Base-by-base conservation (phyloP, 1,140 invertebrate species). In the Pinna nobilis region DNA sequence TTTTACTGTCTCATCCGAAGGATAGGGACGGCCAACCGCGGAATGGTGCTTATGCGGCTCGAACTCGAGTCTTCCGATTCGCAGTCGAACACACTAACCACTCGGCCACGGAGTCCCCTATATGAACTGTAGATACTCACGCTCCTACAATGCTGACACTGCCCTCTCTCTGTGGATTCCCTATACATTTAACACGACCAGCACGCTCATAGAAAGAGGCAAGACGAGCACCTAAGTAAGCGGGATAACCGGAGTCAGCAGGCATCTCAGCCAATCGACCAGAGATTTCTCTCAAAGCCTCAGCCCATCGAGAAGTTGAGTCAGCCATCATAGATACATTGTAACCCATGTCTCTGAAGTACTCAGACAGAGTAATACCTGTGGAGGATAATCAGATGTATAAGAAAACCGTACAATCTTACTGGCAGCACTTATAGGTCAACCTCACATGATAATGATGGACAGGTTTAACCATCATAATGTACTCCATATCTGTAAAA, bases 251-350 rank as follows among this genome's bases (percentile, higher is more conserved):
- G 72, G 97, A 91, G 87, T 92, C 97, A 78, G 98, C 98, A 90
- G 98, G 98, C 98, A 99, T 99, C 92, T 99, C 98, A 90, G 98
- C 98, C 83, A 99, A 92, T 92, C 98, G 97, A 91, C 98, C 98
- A 2, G 98, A 99, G 91, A 99, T 99, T 94, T 99, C 98, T 93
- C 98, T 93, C 87, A 99, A 92, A 84, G 98, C 98, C 90, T 99
- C 98, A 63, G 98, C 98, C 98, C 98, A 99, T 92, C 98, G 96
- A 25, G 98, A 99, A 15, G 98, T 99, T n/a, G 98, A 99, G 90
- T 99, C 98, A 83, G 98, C 98, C 98, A 99, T 99, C 98, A 99
- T 99, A 67, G 98, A 98, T 32, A 99, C 98, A 88, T 99, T 98
- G 92, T 99, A 98, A 90, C 98, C 98, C 98, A 99, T 99, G 89